These are phyloP conservation scores for Chiroxiphia lanceolata DNA, from an alignment of 2,797 vertebrate genomes.

Conservation along the genomic window DNA sequence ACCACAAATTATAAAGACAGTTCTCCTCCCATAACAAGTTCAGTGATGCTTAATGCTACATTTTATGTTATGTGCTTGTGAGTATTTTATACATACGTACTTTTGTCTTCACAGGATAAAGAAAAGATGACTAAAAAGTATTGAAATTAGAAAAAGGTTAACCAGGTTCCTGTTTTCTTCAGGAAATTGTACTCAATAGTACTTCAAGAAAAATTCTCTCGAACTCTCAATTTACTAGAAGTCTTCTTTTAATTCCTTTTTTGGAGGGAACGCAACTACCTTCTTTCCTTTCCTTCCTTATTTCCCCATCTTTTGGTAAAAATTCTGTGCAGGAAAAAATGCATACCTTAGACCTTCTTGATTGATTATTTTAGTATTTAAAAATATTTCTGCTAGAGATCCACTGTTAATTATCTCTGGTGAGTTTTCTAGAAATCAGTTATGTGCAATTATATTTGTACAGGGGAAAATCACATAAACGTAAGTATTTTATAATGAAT, in stretches of 20 bases:
- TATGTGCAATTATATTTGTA: not conserved
- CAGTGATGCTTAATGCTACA: not conserved
- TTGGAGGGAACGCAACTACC: not conserved
- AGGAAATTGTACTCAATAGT: not conserved
- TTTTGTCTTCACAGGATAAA: not conserved
- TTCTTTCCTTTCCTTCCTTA: not conserved
- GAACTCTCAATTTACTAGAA: not conserved
- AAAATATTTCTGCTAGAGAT: not conserved
- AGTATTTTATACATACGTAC: not conserved
- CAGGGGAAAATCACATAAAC: not conserved
- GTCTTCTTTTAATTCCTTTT: not conserved
- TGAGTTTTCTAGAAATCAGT: not conserved
- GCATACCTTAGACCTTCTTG: not conserved
- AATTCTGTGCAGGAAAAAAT: not conserved
- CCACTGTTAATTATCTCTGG: not conserved
- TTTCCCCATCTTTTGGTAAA: not conserved
- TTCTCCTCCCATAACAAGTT: not conserved
- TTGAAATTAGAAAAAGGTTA: not conserved
- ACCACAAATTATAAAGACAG: not conserved
- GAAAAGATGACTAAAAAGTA: not conserved
- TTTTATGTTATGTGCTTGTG: not conserved
- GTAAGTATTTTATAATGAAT: not conserved
- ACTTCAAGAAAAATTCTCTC: not conserved
- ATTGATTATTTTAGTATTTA: not conserved
- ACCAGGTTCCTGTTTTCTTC: not conserved